Conservation (phyloP, 1,140 invertebrate species). For the Zaprionus nigranus region DNA sequence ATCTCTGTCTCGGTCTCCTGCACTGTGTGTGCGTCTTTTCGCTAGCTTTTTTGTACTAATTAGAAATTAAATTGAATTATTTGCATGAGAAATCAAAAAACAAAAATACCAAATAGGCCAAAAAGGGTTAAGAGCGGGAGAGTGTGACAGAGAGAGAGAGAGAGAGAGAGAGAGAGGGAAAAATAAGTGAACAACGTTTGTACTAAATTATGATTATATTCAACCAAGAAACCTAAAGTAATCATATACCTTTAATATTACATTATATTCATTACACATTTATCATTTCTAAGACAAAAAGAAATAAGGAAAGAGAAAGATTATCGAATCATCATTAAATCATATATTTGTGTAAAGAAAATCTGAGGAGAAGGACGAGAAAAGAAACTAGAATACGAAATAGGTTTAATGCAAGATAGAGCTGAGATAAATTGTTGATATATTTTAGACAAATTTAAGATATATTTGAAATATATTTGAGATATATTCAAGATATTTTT, state of each 20-base stretch:
- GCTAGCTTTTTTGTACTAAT: slow-evolving; percentile 67
- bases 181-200: not conserved
- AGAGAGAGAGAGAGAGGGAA: not conserved
- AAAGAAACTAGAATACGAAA: not conserved
- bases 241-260: too few species aligned
- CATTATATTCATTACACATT: too few species aligned
- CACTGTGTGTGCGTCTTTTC: slow-evolving; percentile 44
- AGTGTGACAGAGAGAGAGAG: not conserved
- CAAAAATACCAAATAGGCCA: slow-evolving; percentile 39
- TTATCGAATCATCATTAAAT: too few species aligned
- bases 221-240: not conserved
- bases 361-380: not conserved
- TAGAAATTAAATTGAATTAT: slow-evolving; percentile 82
- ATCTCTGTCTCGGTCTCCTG: slow-evolving; percentile 21
- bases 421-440: too few species aligned
- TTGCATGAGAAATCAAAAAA: slow-evolving; percentile 79
- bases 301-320: too few species aligned
- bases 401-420: too few species aligned
- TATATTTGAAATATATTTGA: too few species aligned
- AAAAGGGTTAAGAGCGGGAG: not conserved
- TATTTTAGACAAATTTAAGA: too few species aligned
- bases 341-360: too few species aligned
- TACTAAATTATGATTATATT: not conserved
- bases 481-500: too few species aligned
- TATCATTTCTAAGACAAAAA: too few species aligned